Conservation (phyloP, 1,140 invertebrate genomes). For the Lepidurus apus region DNA sequence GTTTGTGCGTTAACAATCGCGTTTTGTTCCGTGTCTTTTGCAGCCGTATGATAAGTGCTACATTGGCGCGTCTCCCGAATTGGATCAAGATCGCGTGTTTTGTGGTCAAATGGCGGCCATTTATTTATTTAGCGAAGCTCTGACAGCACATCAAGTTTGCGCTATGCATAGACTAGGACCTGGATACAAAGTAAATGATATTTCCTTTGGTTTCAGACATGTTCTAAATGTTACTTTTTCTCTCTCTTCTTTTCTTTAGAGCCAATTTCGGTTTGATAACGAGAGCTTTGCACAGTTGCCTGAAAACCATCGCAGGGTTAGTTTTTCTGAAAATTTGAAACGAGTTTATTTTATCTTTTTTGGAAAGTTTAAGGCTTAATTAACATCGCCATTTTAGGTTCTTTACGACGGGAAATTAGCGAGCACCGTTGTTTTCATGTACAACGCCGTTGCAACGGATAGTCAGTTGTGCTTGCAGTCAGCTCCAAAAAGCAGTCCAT, state of each 20-base stretch:
- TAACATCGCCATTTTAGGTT: slow-evolving; percentile 59
- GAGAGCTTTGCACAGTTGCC: slow-evolving; percentile 91
- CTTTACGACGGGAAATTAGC: slow-evolving; percentile 97
- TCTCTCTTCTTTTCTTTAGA: slow-evolving; percentile 47
- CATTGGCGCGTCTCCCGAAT: slow-evolving; percentile 90
- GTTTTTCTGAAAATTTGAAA: slow-evolving; percentile 44
- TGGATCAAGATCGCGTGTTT: slow-evolving; percentile 94
- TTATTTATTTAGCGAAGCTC: slow-evolving; percentile 94
- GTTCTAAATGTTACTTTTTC: too few species aligned
- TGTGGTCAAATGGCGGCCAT: slow-evolving; percentile 99
- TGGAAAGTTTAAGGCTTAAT: not conserved
- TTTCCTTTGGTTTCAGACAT: too few species aligned
- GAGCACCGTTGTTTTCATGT: slow-evolving; percentile 96
- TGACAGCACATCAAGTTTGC: slow-evolving; percentile 87
- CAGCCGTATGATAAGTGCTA: slow-evolving; percentile 99
- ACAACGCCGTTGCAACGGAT: slow-evolving; percentile 98
- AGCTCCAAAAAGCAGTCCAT: slow-evolving; percentile 90
- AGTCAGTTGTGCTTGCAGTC: slow-evolving; percentile 96
- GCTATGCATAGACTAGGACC: slow-evolving; percentile 92
- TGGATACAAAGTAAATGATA: slow-evolving; percentile 68
- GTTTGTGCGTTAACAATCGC: slow-evolving; percentile 34
- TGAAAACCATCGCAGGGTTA: slow-evolving; percentile 90
- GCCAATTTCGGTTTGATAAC: slow-evolving; percentile 97
- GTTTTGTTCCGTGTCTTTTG: slow-evolving; percentile 38
- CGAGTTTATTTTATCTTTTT: not conserved